Percentiles rank a stretch among this genome's conserved stretches.
Conservation (phyloP, 2,797 vertebrate species). For the Sebastes kiyomatsui region DNA sequence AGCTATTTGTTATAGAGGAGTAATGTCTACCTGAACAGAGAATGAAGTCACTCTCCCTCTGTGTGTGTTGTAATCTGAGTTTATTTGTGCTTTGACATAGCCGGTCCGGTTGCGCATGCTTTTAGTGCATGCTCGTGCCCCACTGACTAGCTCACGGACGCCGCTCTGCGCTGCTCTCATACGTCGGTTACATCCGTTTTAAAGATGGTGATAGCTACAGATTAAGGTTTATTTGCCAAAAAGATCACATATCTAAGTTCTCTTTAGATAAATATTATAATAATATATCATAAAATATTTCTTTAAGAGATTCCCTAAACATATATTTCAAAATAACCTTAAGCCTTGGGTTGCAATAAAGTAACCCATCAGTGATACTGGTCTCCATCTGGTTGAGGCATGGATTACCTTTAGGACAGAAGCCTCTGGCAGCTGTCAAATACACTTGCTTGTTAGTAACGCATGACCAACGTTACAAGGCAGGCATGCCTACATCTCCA, state of each 20-base stretch:
- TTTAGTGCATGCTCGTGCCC: too few relatives aligned
- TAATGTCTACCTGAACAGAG: too few relatives aligned
- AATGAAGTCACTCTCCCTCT: too few relatives aligned
- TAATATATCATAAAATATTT: background rate
- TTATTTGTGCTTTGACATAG: too few relatives aligned
- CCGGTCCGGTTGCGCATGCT: too few relatives aligned
- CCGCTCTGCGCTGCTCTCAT: too few relatives aligned
- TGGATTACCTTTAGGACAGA: constrained; percentile 7
- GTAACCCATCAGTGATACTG: background rate
- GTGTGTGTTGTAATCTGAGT: too few relatives aligned
- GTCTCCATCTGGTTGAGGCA: constrained; percentile 35
- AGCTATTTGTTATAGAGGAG: too few relatives aligned
- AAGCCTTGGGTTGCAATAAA: background rate
- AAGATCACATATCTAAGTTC: background rate
- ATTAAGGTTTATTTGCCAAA: background rate
- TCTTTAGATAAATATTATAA: background rate
- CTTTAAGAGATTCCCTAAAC: background rate
- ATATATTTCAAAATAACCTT: background rate
- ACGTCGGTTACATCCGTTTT: background rate
- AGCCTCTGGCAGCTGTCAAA: constrained; percentile 36
- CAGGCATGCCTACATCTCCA: background rate
- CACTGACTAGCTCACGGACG: too few relatives aligned
- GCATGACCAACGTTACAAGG: background rate
- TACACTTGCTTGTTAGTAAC: background rate
- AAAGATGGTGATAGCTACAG: background rate